phyloP scores from a whole-genome alignment of 2,888 invertebrate genomes.

The Drosophila ezoana region DNA sequence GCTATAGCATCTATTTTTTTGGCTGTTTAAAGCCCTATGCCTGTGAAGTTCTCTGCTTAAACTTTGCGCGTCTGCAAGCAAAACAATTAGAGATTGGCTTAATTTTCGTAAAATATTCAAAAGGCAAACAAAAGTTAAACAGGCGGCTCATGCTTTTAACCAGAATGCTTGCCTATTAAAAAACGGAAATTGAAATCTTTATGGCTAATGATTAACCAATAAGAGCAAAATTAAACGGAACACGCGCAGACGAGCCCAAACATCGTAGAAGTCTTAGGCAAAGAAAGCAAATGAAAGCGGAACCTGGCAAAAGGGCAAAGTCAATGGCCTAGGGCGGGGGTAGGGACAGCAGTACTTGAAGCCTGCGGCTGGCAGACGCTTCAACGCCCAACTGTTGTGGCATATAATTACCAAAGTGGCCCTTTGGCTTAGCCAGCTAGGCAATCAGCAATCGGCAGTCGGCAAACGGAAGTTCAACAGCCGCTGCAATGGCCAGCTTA shows the following conservation, averaged over 20 bases:
- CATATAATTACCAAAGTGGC: slow-evolving; percentile 79
- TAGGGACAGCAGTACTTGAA: slow-evolving; percentile 21
- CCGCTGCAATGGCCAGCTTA: slow-evolving; percentile 78
- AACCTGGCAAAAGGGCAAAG: slow-evolving; percentile 16
- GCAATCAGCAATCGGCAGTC: slow-evolving; percentile 12
- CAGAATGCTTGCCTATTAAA: slow-evolving; percentile 49
- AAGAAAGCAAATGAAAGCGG: slow-evolving; percentile 23
- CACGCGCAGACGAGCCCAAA: slow-evolving; percentile 21
- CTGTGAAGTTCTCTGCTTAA: not conserved
- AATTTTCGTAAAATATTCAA: slow-evolving; percentile 53
- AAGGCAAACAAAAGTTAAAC: slow-evolving; percentile 49
- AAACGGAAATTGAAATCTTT: slow-evolving; percentile 80
- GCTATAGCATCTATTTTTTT: slow-evolving; percentile 17
- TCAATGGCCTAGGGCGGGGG: slow-evolving; percentile 1
- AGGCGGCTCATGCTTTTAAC: slow-evolving; percentile 3
- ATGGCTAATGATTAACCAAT: slow-evolving; percentile 82
- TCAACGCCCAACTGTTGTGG: slow-evolving; percentile 62
- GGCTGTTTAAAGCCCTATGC: slow-evolving; percentile 15
- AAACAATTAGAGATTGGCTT: slow-evolving; percentile 40
- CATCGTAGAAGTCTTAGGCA: slow-evolving; percentile 29
- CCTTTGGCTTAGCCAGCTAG: slow-evolving; percentile 45
- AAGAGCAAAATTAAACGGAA: slow-evolving; percentile 50
- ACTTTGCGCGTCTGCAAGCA: not conserved
- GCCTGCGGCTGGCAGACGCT: slow-evolving; percentile 48
- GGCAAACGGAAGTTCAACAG: slow-evolving; percentile 71